phyloP scores from a whole-genome alignment of 2,888 invertebrate genomes.

The Hyalella azteca region DNA sequence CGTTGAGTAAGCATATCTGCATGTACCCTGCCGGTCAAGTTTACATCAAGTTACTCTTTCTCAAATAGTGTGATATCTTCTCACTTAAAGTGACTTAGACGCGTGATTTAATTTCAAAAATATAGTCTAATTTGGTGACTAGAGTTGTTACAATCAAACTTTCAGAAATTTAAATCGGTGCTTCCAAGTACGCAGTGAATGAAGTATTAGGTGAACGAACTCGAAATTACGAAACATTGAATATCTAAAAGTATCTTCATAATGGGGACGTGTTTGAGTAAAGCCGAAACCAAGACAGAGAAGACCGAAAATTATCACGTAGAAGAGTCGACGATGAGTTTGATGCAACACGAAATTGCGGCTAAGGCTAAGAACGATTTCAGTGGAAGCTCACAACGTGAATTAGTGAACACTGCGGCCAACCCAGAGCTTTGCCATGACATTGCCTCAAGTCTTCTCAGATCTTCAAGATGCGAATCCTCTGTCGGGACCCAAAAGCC shows the following conservation, averaged over 20 bases:
- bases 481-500: background rate
- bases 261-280: background rate
- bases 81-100: too few relatives aligned
- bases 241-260: background rate
- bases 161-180: too few relatives aligned
- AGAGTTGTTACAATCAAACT: too few relatives aligned
- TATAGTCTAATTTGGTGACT: too few relatives aligned
- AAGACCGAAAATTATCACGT: background rate
- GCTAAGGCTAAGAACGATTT: background rate
- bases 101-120: too few relatives aligned
- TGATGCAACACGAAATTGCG: background rate
- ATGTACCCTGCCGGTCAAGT: too few relatives aligned
- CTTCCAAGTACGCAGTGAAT: too few relatives aligned
- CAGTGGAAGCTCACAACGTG: background rate
- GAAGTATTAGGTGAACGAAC: too few relatives aligned
- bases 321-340: background rate
- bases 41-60: too few relatives aligned
- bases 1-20: too few relatives aligned
- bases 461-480: background rate
- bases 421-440: background rate
- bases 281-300: background rate
- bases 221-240: too few relatives aligned
- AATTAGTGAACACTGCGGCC: background rate
- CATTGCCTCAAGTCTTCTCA: background rate
- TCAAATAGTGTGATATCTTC: too few relatives aligned